Evolutionary conservation across 2,797 vertebrate genomes (phyloP).

Genomic region (Betta splendens): DNA sequence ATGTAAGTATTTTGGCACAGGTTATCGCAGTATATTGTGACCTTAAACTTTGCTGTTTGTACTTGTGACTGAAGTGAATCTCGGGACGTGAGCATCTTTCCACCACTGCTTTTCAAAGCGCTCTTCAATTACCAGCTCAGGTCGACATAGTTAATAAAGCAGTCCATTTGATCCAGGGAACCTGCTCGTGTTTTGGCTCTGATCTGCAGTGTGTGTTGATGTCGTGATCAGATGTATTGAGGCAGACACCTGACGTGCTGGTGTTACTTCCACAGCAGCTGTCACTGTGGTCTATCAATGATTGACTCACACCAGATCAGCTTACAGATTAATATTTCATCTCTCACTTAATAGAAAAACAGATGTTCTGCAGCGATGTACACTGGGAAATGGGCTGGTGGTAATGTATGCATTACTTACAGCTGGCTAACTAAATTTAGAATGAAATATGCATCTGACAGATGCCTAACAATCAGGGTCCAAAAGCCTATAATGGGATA

Average conservation of each 20-base stretch:
- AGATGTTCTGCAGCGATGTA: constrained; percentile 73
- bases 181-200: constrained; percentile 52
- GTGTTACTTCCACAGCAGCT: constrained; percentile 68
- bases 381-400: constrained; percentile 65
- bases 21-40: background rate
- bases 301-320: constrained; percentile 68
- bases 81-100: constrained; percentile 3
- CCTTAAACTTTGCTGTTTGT: background rate
- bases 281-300: constrained; percentile 65
- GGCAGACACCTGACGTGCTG: constrained; percentile 69
- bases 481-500: constrained; percentile 75
- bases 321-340: constrained; percentile 75
- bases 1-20: constrained; percentile 12
- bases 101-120: constrained; percentile 14
- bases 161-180: constrained; percentile 67
- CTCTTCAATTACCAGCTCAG: constrained; percentile 48
- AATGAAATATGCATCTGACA: constrained; percentile 78
- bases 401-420: constrained; percentile 74
- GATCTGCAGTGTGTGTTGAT: constrained; percentile 46
- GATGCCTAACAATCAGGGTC: constrained; percentile 73
- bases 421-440: constrained; percentile 74
- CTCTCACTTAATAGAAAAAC: constrained; percentile 76
- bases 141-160: constrained; percentile 60
- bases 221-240: constrained; percentile 68
- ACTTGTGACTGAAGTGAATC: constrained; percentile 3